Evolutionary conservation across 2,888 invertebrate species (phyloP), one percentile per base, ranked within the genome.

Genomic region (Melitaea athalia): DNA sequence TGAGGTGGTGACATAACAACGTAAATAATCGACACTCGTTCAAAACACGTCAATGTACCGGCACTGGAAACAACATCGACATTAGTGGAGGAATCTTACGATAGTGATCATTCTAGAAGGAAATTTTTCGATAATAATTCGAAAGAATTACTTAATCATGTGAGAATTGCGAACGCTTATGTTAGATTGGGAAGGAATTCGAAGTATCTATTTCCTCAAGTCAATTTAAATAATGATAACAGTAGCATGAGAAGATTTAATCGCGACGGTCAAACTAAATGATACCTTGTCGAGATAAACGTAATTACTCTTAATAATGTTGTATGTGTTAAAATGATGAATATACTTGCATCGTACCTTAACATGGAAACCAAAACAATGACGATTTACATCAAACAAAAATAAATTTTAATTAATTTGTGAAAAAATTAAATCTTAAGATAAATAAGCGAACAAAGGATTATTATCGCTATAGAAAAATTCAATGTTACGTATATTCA

Each of bases 161-260:
- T 71, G 68, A 63, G 64, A 75, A 81, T 76, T 77, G 64, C 78
- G 78, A 84, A 78, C 76, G 67, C 77, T n/a, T n/a, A 80, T 70
- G 75, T 81, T 82, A 84, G 85, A 76, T 77, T 74, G 75, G 74
- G 69, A 73, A 75, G 76, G 66, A 72, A 73, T 73, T 72, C 74
- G 72, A 74, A 66, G 69, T 72, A 71, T 70, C 67, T 64, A 73
- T 66, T 76, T 74, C 72, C 71, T 72, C 70, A 68, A 64, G 70
- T 71, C 72, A 68, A 73, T 60, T 68, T 67, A 67, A 71, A 68
- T 64, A 61, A 70, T 72, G 70, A 76, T 73, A 75, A 72, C 73
- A 75, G 64, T 50, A 66, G 68, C 69, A 47, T 42, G 66, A 66
- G 63, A 50, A 74, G 70, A 74, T 69, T n/a, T 64, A 60, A 72